Base-by-base conservation (phyloP, 2,888 invertebrate species). In the Margaritifera margaritifera region DNA sequence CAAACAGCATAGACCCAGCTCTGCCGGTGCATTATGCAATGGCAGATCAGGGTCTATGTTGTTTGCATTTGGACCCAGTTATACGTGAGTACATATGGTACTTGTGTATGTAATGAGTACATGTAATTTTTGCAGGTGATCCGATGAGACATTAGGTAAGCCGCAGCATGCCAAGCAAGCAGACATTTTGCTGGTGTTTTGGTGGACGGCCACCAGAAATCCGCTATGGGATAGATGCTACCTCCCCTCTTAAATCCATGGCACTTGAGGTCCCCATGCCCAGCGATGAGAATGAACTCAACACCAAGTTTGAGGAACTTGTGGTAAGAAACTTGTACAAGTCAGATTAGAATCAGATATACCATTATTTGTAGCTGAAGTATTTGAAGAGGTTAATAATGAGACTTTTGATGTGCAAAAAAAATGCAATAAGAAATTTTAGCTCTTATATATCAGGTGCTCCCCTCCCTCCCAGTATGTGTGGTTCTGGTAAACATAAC, bases 301-400 rank as follows among this genome's bases (percentile, higher is more conserved):
- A 98, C 90, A 94, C 94, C 77, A 97, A 95, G 92, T 97, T 98
- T 91, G 95, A 96, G 15, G 97, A 98, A 90, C 93, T 98, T 81
- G 97, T 98, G 90, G 95, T 95, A 88, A 92, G 94, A 92, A 65
- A 52, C 18, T 56, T 56, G 22, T 19, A 25, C 55, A 66, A 19
- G n/a, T 58, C 20, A 6, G n/a, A n/a, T n/a, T n/a, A 6, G 4
- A 53, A 56, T 24, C 8, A 22, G 22, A 56, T 55, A 8, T n/a
- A 24, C 15, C 15, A 22, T 56, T 24, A 24, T 19, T 18, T 56
- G 22, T 11, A 2, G 24, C 19, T 15, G 22, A 56, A 22, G 8
- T 22, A 24, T 42, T 53, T 20, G 1, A 56, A 19, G 56, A 19
- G 56, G 15, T 56, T 22, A 56, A 56, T 56, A 22, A 56, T 62